Percentiles rank a stretch among this genome's conserved stretches.
These are phyloP conservation scores for Acheta domesticus DNA, from an alignment of 2,888 invertebrate species.

Conservation along the genomic window DNA sequence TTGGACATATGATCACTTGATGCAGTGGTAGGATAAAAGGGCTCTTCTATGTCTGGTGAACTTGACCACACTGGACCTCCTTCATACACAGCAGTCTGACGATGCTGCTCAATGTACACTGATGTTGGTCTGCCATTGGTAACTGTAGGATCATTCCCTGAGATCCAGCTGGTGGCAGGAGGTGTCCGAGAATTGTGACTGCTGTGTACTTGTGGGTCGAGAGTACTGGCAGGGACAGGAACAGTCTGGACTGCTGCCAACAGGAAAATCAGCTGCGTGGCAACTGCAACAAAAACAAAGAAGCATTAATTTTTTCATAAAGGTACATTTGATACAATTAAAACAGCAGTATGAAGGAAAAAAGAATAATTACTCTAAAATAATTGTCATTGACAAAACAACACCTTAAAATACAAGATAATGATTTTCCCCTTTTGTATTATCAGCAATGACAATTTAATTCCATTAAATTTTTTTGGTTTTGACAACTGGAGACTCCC, in stretches of 20 bases:
- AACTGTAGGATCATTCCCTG: not conserved
- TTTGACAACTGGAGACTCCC: too few species aligned
- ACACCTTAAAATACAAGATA: too few species aligned
- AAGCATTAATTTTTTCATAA: not conserved
- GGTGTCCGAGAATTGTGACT: not conserved
- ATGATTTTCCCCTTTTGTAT: too few species aligned
- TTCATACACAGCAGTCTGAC: not conserved
- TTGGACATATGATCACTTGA: not conserved
- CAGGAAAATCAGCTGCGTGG: conserved; percentile 12
- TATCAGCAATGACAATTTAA: too few species aligned
- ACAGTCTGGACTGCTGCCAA: not conserved
- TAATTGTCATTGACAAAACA: too few species aligned
- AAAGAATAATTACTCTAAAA: too few species aligned
- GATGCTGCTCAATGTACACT: not conserved
- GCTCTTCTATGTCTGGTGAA: not conserved
- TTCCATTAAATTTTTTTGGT: too few species aligned
- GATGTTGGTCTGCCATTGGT: not conserved
- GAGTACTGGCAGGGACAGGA: not conserved
- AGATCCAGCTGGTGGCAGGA: not conserved
- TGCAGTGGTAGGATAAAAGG: conserved; percentile 1
- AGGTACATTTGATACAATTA: too few species aligned
- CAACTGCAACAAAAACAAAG: conserved; percentile 21
- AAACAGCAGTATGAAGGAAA: too few species aligned
- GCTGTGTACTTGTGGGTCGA: not conserved
- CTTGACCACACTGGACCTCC: not conserved